phyloP scores from a whole-genome alignment of 1,140 invertebrate species.

The Heliconius melpomene region DNA sequence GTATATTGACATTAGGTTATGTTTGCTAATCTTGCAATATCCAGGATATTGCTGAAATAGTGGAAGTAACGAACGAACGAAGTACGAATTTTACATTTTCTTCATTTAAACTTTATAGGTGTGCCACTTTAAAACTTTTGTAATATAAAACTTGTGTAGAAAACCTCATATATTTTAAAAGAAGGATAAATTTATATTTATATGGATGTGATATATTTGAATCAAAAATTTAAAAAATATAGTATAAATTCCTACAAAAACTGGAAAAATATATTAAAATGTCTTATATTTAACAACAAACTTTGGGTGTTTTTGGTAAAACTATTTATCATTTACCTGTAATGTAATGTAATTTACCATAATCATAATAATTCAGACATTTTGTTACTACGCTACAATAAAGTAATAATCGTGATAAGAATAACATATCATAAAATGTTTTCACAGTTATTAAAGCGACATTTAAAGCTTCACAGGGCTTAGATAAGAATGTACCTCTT shows the following conservation, averaged over 20 bases:
- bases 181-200: not conserved
- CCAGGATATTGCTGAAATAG: not conserved
- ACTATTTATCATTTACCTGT: too few relatives aligned
- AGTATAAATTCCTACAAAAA: not conserved
- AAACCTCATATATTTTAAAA: not conserved
- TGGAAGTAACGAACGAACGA: not conserved
- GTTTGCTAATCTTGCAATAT: too few relatives aligned
- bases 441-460: not conserved
- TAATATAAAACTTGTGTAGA: not conserved
- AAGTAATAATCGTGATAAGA: too few relatives aligned
- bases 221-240: not conserved
- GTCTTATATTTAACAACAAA: too few relatives aligned
- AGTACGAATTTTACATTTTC: not conserved
- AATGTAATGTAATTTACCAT: too few relatives aligned
- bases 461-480: not conserved
- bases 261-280: too few relatives aligned
- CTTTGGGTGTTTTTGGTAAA: too few relatives aligned
- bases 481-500: not conserved
- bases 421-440: not conserved
- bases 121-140: not conserved
- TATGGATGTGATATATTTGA: not conserved
- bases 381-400: too few relatives aligned
- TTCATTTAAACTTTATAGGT: not conserved
- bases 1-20: too few relatives aligned
- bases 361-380: too few relatives aligned